These are phyloP conservation scores for Metridium senile DNA, from an alignment of 92 coral and sea anemone genomes.

Conservation along the genomic window DNA sequence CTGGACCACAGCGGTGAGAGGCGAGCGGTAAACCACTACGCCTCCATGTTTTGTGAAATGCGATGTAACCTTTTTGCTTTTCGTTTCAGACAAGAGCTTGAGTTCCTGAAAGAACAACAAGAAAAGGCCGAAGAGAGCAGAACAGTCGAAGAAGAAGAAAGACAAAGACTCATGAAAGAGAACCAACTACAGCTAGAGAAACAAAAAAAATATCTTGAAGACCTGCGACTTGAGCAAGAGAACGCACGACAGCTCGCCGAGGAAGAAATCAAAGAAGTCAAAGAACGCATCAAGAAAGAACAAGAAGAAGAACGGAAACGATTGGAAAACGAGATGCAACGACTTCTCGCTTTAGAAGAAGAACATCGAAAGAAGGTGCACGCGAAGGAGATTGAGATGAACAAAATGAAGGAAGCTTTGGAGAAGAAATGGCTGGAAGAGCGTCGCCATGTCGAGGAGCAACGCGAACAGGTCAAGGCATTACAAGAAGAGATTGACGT, in stretches of 20 bases:
- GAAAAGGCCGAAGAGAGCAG: constrained; percentile 81
- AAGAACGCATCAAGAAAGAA: constrained; percentile 80
- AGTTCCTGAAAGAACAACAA: constrained; percentile 91
- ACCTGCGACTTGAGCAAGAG: constrained; percentile 87
- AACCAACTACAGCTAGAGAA: constrained; percentile 81
- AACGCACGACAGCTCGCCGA: constrained; percentile 78
- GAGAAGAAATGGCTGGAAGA: constrained; percentile 89
- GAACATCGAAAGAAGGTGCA: constrained; percentile 88
- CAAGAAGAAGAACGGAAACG: constrained; percentile 90
- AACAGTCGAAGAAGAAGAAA: constrained; percentile 84
- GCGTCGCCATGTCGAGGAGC: constrained; percentile 75
- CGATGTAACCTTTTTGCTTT: too few species aligned
- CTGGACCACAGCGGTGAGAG: too few species aligned
- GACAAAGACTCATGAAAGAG: constrained; percentile 75
- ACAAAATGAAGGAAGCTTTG: constrained; percentile 84
- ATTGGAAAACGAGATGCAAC: constrained; percentile 90
- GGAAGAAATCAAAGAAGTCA: constrained; percentile 76
- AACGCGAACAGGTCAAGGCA: constrained; percentile 85
- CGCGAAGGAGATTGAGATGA: constrained; percentile 86
- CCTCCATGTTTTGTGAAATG: too few species aligned
- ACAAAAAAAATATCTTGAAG: constrained; percentile 90
- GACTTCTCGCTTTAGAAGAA: constrained; percentile 86
- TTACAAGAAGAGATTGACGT: constrained; percentile 89
- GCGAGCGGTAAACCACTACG: too few species aligned
- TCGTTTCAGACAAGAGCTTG: constrained; percentile 91